Base-by-base conservation (phyloP, 2,113 vertebrate species). In the Leptobrachium leishanense region DNA sequence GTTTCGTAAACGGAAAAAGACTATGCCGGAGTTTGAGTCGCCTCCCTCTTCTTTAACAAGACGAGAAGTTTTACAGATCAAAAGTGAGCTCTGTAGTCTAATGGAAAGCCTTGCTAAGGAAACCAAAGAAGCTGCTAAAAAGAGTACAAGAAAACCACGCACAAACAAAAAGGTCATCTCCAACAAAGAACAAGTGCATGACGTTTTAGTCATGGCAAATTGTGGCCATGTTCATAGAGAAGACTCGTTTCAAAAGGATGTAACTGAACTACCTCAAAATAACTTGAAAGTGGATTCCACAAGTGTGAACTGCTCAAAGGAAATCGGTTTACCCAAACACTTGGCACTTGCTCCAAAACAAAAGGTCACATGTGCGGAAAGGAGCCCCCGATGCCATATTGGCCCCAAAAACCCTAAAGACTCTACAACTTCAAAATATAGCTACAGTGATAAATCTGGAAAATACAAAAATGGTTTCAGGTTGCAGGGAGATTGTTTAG, bases 401-500 rank as follows among this genome's bases (percentile, higher is more conserved):
- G 13, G 13, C 39, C 12, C 43, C 57, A 42, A 74, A 44, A 43
- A 11, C 12, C 1, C 40, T 57, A 40, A 74, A 74, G 9, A 31
- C 43, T 11, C 8, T 31, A 42, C 40, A 42, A 75, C 84, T 79
- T 81, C 67, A 86, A 84, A 82, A 62, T 83, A 87, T 81, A 85
- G 69, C 12, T 86, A 84, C 31, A 85, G 84, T 77, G 81, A 82
- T 31, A 31, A 31, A 44, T 59, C 85, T 75, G 85, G 85, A 78
- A 94, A 90, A 90, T 92, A 89, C 12, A 94, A 91, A 84, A 89
- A 94, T 85, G 95, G 88, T 71, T 91, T 96, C 84, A 92, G 96
- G n/a, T 95, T 92, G 57, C 95, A 96, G 69, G 92, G 93, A 2
- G 91, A 94, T 85, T 96, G 94, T 77, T 95, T 95, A 53, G 92